Evolutionary conservation across 92 coral and sea anemone genomes (phyloP), one percentile per base, ranked within the genome.

Genomic region (Siderastrea siderea): DNA sequence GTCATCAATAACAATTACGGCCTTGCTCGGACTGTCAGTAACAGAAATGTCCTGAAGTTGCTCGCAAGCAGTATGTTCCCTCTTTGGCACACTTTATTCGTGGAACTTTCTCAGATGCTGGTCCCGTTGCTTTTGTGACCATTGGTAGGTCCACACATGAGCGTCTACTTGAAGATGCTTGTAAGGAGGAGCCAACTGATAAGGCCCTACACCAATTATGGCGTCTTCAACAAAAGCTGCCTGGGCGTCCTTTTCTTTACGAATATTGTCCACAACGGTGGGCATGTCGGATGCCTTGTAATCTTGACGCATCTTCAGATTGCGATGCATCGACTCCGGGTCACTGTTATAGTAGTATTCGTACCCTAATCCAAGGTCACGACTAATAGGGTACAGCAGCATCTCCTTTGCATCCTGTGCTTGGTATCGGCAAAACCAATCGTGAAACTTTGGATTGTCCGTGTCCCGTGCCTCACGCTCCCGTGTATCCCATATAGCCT

Each of bases 281-380:
- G 92, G 61, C 88, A 88, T 81, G n/a, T 88, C 88, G 9, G 92
- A 1, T 2, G 87, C 83, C 26, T 68, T 66, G 77, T 44, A 88
- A 17, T 88, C 48, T 53, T 88, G 88, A 0, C 88, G 77, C 6
- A 75, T 54, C 79, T 75, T 88, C 2, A 88, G 16, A 49, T 82
- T 88, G 45, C 84, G 70, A 55, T 82, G 83, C 77, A 68, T 53
- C 1, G 92, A 89, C 53, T 83, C 89, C 1, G 80, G 74, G 15
- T 76, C 77, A 57, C 83, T 83, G 74, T 89, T 83, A n/a, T 89
- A 89, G 71, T 83, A 89, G 67, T 6, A 84, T 6, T 89, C 85
- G 58, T 89, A 89, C 2, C 89, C 89, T 12, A 89, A 78, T 0
- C 92, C 92, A 1, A 89, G 6, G 57, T 89, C 92, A 0, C 86